These are phyloP conservation scores for Trachymyrmex cornetzi DNA, from an alignment of 1,140 invertebrate species.

Conservation along the genomic window DNA sequence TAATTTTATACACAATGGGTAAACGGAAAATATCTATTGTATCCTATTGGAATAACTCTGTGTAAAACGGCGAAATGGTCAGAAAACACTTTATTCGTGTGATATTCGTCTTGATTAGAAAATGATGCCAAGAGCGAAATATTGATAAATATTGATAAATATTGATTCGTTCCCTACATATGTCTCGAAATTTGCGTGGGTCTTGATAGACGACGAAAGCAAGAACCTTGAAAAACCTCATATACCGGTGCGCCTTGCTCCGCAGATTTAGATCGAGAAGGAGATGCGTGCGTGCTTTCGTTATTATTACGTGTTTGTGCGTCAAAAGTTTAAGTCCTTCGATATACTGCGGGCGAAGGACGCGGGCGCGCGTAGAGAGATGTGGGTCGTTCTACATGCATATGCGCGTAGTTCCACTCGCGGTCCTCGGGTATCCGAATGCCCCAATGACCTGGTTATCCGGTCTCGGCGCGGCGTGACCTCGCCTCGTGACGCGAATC, in stretches of 20 bases:
- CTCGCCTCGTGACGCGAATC: slow-evolving; percentile 70
- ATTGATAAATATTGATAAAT: not conserved
- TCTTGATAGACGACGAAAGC: not conserved
- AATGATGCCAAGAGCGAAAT: not conserved
- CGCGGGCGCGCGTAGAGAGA: slow-evolving; percentile 51
- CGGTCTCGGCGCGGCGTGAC: slow-evolving; percentile 68
- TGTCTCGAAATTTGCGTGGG: not conserved
- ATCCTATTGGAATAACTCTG: not conserved
- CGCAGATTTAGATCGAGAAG: not conserved
- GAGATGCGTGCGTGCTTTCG: slow-evolving; percentile 14
- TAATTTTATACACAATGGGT: not conserved
- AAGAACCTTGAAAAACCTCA: slow-evolving; percentile 18
- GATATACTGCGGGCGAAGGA: slow-evolving; percentile 66
- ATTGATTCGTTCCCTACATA: not conserved
- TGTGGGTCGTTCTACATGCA: slow-evolving; percentile 71
- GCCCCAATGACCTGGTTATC: slow-evolving; percentile 82
- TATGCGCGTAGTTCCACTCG: slow-evolving; percentile 71
- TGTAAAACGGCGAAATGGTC: not conserved
- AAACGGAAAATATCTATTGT: not conserved
- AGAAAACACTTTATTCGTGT: not conserved
- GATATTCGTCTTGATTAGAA: not conserved
- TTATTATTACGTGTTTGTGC: slow-evolving; percentile 59
- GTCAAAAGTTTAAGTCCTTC: slow-evolving; percentile 62
- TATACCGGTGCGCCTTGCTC: not conserved
- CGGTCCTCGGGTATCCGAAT: slow-evolving; percentile 72